These are phyloP conservation scores for Esox lucius DNA, from an alignment of 2,797 vertebrate species.

Conservation along the genomic window DNA sequence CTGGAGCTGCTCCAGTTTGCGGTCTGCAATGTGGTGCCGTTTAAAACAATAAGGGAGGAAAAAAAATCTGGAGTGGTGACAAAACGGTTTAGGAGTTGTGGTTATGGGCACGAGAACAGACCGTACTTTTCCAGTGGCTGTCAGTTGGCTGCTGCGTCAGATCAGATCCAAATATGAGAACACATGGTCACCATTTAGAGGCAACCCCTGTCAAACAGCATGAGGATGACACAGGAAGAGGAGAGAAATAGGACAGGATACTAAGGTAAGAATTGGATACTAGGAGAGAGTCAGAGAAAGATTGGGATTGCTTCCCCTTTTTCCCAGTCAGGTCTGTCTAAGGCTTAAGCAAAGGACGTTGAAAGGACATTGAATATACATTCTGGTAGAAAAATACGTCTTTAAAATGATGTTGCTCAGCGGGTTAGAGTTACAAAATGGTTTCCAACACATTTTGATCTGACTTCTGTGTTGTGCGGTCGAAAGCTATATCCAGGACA, in stretches of 20 bases:
- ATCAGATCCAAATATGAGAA: slow-evolving; percentile 56
- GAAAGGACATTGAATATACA: too few relatives aligned
- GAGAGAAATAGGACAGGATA: background rate
- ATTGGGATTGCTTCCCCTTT: background rate
- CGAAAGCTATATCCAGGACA: too few relatives aligned
- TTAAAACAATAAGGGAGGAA: slow-evolving; percentile 48
- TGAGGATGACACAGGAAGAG: slow-evolving; percentile 16
- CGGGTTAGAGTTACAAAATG: too few relatives aligned
- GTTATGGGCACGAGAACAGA: slow-evolving; percentile 47
- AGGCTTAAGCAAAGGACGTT: background rate
- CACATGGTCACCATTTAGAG: slow-evolving; percentile 53
- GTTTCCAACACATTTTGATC: too few relatives aligned
- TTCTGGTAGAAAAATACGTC: too few relatives aligned
- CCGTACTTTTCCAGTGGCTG: slow-evolving; percentile 51
- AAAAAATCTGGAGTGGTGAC: slow-evolving; percentile 55
- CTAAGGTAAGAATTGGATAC: background rate
- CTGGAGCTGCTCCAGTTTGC: slow-evolving; percentile 49
- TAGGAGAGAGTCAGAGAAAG: background rate
- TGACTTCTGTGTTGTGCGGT: too few relatives aligned
- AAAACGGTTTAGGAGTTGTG: slow-evolving; percentile 54
- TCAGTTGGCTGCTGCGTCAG: slow-evolving; percentile 26
- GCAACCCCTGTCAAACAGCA: slow-evolving; percentile 46
- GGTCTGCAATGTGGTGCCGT: slow-evolving; percentile 38
- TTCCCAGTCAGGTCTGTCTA: background rate
- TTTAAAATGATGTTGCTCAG: too few relatives aligned